A percentile compares a stretch with the other conserved stretches of the same genome.
phyloP scores from a whole-genome alignment of 2,113 vertebrate genomes.

The Nicator chloris region DNA sequence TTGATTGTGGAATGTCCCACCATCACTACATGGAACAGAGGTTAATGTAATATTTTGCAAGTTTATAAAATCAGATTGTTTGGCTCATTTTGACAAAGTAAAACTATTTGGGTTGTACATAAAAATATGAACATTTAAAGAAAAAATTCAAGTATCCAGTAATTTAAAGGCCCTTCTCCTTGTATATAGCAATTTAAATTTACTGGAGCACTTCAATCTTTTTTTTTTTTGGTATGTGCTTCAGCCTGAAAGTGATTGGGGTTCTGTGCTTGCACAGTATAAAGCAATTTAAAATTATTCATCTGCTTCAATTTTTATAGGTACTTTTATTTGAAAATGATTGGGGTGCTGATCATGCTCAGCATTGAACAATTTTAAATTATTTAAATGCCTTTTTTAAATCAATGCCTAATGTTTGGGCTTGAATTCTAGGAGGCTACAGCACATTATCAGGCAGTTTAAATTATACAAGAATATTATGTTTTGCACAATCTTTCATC shows the following conservation, averaged over 20 bases:
- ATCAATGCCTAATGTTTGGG: slow-evolving; percentile 14
- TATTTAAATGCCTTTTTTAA: slow-evolving; percentile 18
- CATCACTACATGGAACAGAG: not conserved
- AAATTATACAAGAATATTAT: slow-evolving; percentile 11
- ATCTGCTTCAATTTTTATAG: slow-evolving; percentile 33
- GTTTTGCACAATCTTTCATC: not conserved
- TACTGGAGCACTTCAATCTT: not conserved
- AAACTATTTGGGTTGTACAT: not conserved
- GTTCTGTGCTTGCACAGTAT: not conserved
- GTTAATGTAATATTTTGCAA: not conserved
- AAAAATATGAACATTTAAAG: not conserved
- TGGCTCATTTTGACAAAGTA: not conserved
- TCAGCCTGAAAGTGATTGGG: slow-evolving; percentile 18
- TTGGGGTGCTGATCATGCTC: slow-evolving; percentile 23
- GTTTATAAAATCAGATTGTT: not conserved
- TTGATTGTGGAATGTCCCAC: not conserved
- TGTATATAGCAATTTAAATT: slow-evolving; percentile 53
- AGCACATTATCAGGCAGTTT: not conserved
- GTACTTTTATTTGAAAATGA: slow-evolving; percentile 39
- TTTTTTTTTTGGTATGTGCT: not conserved
- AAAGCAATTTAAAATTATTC: slow-evolving; percentile 59
- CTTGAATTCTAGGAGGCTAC: not conserved
- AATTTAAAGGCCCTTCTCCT: slow-evolving; percentile 26
- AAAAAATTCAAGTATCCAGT: not conserved
- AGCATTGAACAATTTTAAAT: slow-evolving; percentile 35